These are phyloP conservation scores for Heterohyrax brucei DNA, from an alignment of 2,797 vertebrate species.

Conservation along the genomic window DNA sequence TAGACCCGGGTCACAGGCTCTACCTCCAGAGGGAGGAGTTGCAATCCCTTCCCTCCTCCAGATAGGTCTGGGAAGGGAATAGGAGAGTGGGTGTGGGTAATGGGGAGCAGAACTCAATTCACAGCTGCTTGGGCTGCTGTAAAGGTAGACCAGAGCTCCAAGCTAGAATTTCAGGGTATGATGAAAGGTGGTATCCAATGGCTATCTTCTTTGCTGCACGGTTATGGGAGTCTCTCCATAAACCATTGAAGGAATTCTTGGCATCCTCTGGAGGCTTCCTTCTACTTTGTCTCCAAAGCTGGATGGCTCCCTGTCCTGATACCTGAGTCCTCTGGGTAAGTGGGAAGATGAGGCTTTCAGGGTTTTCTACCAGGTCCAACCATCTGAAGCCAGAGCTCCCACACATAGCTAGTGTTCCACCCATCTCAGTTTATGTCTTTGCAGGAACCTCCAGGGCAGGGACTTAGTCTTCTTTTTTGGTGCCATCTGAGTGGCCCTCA, in stretches of 20 bases:
- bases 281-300: fast-evolving
- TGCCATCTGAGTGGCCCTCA: neutral
- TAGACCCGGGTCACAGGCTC: neutral
- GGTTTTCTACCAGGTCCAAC: neutral
- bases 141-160: neutral
- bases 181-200: neutral
- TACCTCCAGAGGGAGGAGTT: neutral
- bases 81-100: too few species aligned
- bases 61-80: neutral
- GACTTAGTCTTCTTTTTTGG: neutral
- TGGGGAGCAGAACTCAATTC: neutral
- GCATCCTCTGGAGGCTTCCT: neutral
- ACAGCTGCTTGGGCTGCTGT: too few species aligned
- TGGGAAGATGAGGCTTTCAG: neutral
- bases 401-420: fast-evolving
- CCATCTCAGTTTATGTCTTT: fast-evolving
- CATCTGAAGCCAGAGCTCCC: neutral
- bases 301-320: fast-evolving
- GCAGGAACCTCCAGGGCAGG: neutral
- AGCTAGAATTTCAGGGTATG: neutral
- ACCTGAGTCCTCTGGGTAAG: neutral
- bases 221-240: neutral
- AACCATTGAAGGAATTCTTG: neutral
- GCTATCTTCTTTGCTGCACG: neutral
- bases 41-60: neutral